These are phyloP conservation scores for Monoplex corrugatus DNA, from an alignment of 2,888 invertebrate species.

Conservation along the genomic window DNA sequence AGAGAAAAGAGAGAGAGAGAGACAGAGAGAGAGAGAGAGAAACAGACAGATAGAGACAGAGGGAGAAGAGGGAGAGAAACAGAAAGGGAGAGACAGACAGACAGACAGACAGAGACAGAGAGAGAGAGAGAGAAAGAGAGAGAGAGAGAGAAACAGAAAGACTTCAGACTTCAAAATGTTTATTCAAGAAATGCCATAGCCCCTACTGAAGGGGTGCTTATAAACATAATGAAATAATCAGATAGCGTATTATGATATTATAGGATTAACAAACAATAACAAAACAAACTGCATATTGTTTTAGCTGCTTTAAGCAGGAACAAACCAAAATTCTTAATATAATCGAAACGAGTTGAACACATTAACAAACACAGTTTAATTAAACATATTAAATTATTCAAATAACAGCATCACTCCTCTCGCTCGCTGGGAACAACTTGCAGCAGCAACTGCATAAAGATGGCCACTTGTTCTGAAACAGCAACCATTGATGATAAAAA, in stretches of 20 bases:
- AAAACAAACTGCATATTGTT: no score
- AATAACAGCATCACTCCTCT: background rate
- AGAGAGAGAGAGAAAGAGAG: slow-evolving; percentile 36
- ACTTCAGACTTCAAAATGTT: no score
- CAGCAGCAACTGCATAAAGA: background rate
- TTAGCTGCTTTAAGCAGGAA: no score
- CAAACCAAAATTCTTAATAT: no score
- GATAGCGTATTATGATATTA: background rate
- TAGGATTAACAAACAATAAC: background rate
- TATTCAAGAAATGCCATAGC: no score
- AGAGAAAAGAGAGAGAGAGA: background rate
- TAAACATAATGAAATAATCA: background rate
- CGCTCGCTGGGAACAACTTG: background rate
- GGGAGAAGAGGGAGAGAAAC: slow-evolving; percentile 15
- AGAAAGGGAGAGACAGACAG: slow-evolving; percentile 13
- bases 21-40: background rate
- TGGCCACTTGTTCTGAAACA: background rate
- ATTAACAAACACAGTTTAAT: background rate
- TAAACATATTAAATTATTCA: no score
- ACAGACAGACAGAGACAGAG: slow-evolving; percentile 45
- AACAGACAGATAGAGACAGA: background rate
- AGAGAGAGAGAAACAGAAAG: slow-evolving; percentile 5
- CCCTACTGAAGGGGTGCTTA: no score
- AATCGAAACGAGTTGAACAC: no score
- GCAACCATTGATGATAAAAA: no score